Percentiles rank a stretch among this genome's conserved stretches.
Evolutionary conservation across 2,888 invertebrate species (phyloP).

Genomic region (Ichneumoninae sp.): DNA sequence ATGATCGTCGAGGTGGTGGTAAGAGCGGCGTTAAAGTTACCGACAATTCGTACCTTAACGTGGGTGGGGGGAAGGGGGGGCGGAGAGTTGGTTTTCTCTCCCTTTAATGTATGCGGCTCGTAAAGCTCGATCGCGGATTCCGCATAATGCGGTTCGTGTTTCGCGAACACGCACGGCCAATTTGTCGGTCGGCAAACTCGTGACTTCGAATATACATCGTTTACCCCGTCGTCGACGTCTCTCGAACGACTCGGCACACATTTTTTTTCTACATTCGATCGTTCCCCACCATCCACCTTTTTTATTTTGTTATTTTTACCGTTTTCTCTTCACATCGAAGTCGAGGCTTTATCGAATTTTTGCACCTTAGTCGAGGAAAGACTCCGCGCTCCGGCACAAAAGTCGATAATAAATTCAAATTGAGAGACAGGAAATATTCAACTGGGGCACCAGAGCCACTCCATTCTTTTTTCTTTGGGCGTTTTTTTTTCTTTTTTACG

Average conservation of each 20-base stretch:
- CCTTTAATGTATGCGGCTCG: slow-evolving; percentile 73
- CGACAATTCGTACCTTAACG: slow-evolving; percentile 1
- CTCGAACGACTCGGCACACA: slow-evolving; percentile 43
- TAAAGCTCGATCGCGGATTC: slow-evolving; percentile 75
- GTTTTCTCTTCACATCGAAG: slow-evolving; percentile 6
- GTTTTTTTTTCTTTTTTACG: background rate
- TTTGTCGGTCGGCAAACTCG: slow-evolving; percentile 77
- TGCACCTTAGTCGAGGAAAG: background rate
- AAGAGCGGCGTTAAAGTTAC: background rate
- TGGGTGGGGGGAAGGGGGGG: background rate
- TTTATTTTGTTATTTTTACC: slow-evolving; percentile 15
- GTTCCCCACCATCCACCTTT: background rate
- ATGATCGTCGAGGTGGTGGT: slow-evolving; percentile 42
- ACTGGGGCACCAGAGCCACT: background rate
- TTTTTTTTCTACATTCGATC: slow-evolving; percentile 57
- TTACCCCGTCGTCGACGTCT: slow-evolving; percentile 41
- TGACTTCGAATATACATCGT: slow-evolving; percentile 70
- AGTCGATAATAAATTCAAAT: slow-evolving; percentile 58
- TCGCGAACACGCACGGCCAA: slow-evolving; percentile 79
- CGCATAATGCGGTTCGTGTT: slow-evolving; percentile 77
- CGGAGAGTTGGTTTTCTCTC: background rate
- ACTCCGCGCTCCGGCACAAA: background rate
- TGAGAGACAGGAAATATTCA: slow-evolving; percentile 15
- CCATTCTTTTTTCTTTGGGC: background rate
- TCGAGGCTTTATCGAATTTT: slow-evolving; percentile 45